Conservation (phyloP, 2,797 vertebrate species). For the Ibycter americanus region DNA sequence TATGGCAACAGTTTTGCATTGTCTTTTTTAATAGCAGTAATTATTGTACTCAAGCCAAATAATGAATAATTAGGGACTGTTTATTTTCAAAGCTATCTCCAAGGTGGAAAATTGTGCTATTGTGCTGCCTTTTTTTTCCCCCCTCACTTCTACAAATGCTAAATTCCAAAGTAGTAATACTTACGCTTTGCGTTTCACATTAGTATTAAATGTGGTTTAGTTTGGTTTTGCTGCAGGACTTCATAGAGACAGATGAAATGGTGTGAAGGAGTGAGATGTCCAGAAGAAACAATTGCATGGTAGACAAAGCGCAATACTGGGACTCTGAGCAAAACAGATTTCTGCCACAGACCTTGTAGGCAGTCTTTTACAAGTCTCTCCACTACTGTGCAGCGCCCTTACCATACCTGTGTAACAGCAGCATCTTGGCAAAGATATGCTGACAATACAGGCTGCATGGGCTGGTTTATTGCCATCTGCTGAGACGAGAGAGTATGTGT, state of each 20-base stretch:
- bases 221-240: not conserved
- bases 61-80: conserved; percentile 36
- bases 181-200: not conserved
- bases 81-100: conserved; percentile 34
- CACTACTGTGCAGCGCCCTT: not conserved
- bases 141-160: not conserved
- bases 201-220: not conserved
- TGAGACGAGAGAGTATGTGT: not conserved
- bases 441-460: fast-evolving
- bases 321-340: not conserved
- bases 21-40: conserved; percentile 22
- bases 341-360: not conserved
- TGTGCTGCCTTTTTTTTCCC: not conserved
- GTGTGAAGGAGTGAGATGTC: not conserved
- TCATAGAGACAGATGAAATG: not conserved
- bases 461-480: not conserved
- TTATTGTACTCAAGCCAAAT: conserved; percentile 35
- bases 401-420: not conserved
- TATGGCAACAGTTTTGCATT: conserved; percentile 35
- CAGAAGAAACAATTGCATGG: not conserved
- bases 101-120: not conserved
- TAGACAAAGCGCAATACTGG: not conserved
- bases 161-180: not conserved
- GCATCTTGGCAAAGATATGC: not conserved
- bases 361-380: not conserved